Evolutionary conservation across 1,140 invertebrate species (phyloP).

Genomic region (Palaemon carinicauda): DNA sequence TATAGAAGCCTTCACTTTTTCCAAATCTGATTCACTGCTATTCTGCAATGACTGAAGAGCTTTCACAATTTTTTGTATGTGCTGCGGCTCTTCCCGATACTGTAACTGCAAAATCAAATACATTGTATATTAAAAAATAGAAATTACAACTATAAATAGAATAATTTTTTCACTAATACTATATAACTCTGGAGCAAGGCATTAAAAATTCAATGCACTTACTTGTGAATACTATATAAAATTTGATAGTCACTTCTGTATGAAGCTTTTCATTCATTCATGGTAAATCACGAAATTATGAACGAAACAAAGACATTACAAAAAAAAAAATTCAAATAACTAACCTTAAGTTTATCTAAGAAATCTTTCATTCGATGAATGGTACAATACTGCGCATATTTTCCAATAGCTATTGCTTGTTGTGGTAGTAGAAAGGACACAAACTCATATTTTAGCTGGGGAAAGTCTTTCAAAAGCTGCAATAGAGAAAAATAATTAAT

Average conservation of each 20-base stretch:
- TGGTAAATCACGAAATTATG: neutral
- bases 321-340: neutral
- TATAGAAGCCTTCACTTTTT: constrained; percentile 31
- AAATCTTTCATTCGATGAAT: constrained; percentile 44
- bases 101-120: constrained; percentile 8
- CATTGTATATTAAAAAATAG: neutral
- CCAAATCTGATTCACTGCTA: neutral
- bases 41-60: constrained; percentile 23
- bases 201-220: too few relatives aligned
- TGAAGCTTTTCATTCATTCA: neutral
- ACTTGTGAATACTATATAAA: too few relatives aligned
- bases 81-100: constrained; percentile 30
- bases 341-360: constrained; percentile 33
- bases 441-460: constrained; percentile 35
- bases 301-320: neutral
- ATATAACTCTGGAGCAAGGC: too few relatives aligned
- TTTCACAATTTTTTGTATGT: constrained; percentile 37
- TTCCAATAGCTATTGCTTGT: constrained; percentile 39
- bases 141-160: too few relatives aligned
- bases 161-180: neutral
- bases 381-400: constrained; percentile 39
- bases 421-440: constrained; percentile 40
- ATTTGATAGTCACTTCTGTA: too few relatives aligned
- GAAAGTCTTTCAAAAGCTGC: constrained; percentile 33
- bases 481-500: neutral